A percentile compares a stretch with the other conserved stretches of the same genome.
Evolutionary conservation across 2,888 invertebrate species (phyloP).

Genomic region (Gryllus longicercus): DNA sequence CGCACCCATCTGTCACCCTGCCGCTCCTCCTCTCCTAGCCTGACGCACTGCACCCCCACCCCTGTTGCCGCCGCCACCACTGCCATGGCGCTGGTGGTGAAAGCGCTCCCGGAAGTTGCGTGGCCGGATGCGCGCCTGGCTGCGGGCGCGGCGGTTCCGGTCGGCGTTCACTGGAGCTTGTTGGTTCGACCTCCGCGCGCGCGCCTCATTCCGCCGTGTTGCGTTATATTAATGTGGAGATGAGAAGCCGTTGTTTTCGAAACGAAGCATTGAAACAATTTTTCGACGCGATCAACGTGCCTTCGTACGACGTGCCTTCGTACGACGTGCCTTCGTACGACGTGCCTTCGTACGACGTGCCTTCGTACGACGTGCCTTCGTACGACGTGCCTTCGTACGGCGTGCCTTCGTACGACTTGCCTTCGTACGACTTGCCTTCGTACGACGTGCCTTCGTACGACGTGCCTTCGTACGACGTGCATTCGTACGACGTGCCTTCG

Average conservation of each 20-base stretch:
- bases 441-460: no score
- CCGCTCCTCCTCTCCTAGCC: conserved; percentile 22
- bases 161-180: conserved; percentile 21
- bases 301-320: no score
- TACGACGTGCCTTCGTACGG: no score
- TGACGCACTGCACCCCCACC: not conserved
- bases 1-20: not conserved
- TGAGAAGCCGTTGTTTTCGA: not conserved
- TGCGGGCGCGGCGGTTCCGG: conserved; percentile 21
- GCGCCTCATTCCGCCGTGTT: not conserved
- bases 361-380: no score
- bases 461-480: no score
- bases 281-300: no score
- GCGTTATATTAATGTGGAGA: not conserved
- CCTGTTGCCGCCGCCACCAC: conserved; percentile 21
- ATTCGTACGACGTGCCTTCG: no score
- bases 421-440: no score
- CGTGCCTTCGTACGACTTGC: no score
- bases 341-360: no score
- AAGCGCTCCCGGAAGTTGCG: conserved; percentile 22
- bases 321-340: no score
- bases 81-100: not conserved
- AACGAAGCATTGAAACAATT: no score
- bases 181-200: not conserved
- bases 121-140: conserved; percentile 19